Percentiles rank a stretch among this genome's conserved stretches.
Conservation (phyloP, 2,888 invertebrate genomes). For the Agriopis marginaria region DNA sequence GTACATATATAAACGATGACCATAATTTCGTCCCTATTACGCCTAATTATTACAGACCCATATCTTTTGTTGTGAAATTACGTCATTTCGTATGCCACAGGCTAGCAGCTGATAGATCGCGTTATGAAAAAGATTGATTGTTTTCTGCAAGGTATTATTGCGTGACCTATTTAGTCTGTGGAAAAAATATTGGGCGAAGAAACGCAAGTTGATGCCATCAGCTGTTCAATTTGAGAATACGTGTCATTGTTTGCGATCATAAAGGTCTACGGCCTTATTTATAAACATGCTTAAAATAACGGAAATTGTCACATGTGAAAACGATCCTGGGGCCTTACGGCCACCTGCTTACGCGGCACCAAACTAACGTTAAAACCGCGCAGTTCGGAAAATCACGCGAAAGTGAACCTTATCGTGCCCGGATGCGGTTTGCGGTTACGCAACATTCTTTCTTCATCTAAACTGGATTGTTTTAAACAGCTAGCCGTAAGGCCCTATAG, state of each 20-base stretch:
- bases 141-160: constrained; percentile 23
- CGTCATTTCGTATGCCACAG: constrained; percentile 21
- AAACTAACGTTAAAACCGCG: too few relatives aligned
- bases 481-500: too few relatives aligned
- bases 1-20: neutral
- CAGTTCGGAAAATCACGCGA: too few relatives aligned
- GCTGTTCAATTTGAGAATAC: constrained; percentile 11
- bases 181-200: constrained; percentile 9
- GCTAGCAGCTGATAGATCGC: constrained; percentile 24
- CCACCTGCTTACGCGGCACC: too few relatives aligned
- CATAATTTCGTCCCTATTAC: neutral
- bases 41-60: neutral
- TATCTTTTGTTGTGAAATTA: constrained; percentile 19
- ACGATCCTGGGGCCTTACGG: too few relatives aligned
- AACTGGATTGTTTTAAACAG: too few relatives aligned
- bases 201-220: constrained; percentile 20
- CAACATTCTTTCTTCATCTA: too few relatives aligned
- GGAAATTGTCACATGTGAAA: too few relatives aligned
- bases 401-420: too few relatives aligned
- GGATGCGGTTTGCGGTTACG: too few relatives aligned
- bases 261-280: too few relatives aligned
- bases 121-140: constrained; percentile 34
- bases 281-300: too few relatives aligned
- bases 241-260: neutral
- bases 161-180: constrained; percentile 24